These are phyloP conservation scores for Drosophila neonasuta DNA, from an alignment of 2,888 invertebrate species.

Conservation along the genomic window DNA sequence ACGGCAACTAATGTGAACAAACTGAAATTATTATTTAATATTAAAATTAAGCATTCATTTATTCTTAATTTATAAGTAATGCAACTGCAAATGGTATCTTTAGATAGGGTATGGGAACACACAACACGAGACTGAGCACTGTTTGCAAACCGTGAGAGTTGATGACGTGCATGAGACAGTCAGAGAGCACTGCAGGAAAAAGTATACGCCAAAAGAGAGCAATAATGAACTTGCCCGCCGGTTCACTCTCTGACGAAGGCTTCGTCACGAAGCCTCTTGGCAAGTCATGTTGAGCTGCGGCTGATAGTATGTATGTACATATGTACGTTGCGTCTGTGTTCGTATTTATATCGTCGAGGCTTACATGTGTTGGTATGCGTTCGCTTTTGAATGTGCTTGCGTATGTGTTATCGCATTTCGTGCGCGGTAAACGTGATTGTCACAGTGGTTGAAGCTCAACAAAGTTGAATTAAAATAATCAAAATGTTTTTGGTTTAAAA, in stretches of 20 bases:
- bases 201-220: slow-evolving; percentile 44
- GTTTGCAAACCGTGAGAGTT: slow-evolving; percentile 36
- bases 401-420: slow-evolving; percentile 70
- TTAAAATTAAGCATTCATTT: no score
- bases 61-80: background rate
- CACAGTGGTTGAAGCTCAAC: slow-evolving; percentile 46
- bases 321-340: slow-evolving; percentile 12
- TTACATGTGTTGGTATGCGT: slow-evolving; percentile 33
- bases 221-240: slow-evolving; percentile 27
- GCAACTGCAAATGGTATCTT: background rate
- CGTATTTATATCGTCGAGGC: slow-evolving; percentile 1
- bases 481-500: no score
- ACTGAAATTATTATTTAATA: no score
- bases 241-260: slow-evolving; percentile 31
- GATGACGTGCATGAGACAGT: slow-evolving; percentile 41
- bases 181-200: slow-evolving; percentile 40
- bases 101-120: slow-evolving; percentile 34
- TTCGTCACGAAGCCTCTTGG: slow-evolving; percentile 21
- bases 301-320: slow-evolving; percentile 9
- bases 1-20: no score
- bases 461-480: background rate
- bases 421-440: slow-evolving; percentile 71
- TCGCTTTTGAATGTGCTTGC: slow-evolving; percentile 41
- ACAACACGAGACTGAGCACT: slow-evolving; percentile 50
- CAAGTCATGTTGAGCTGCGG: slow-evolving; percentile 56